Evolutionary conservation across 2,797 vertebrate genomes (phyloP).

Genomic region (Halcyon badia): DNA sequence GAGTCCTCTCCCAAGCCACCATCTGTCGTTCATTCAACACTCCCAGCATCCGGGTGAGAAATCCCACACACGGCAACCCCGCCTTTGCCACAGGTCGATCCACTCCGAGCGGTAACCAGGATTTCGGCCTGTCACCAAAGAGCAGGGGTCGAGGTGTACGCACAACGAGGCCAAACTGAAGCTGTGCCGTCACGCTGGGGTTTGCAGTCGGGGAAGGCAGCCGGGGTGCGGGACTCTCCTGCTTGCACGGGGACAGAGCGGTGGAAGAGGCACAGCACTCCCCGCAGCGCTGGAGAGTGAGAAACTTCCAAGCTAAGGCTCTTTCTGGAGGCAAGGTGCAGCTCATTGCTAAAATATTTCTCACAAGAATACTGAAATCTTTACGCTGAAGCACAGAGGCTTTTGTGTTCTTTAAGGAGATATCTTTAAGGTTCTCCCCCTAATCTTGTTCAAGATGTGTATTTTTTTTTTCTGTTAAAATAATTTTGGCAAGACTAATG

Average conservation of each 20-base stretch:
- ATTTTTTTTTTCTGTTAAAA: neutral
- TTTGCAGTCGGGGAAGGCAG: neutral
- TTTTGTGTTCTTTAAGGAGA: neutral
- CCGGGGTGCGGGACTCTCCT: neutral
- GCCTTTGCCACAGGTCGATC: fast-evolving
- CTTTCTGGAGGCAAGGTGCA: neutral
- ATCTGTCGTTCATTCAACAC: neutral
- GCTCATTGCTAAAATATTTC: neutral
- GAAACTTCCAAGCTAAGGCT: neutral
- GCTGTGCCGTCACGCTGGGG: fast-evolving
- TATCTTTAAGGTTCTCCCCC: neutral
- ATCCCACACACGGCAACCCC: neutral
- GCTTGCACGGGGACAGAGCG: no score
- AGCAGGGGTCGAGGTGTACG: neutral
- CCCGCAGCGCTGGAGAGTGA: neutral
- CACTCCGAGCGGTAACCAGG: neutral
- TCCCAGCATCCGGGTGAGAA: neutral
- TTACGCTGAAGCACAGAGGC: neutral
- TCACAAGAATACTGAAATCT: neutral
- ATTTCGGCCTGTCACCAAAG: neutral
- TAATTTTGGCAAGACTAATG: neutral
- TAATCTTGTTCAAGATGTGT: neutral
- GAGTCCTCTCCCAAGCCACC: neutral
- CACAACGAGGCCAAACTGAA: neutral
- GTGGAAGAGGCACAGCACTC: neutral